Evolutionary conservation across 2,113 vertebrate genomes (phyloP).

Genomic region (Sigmodon hispidus): DNA sequence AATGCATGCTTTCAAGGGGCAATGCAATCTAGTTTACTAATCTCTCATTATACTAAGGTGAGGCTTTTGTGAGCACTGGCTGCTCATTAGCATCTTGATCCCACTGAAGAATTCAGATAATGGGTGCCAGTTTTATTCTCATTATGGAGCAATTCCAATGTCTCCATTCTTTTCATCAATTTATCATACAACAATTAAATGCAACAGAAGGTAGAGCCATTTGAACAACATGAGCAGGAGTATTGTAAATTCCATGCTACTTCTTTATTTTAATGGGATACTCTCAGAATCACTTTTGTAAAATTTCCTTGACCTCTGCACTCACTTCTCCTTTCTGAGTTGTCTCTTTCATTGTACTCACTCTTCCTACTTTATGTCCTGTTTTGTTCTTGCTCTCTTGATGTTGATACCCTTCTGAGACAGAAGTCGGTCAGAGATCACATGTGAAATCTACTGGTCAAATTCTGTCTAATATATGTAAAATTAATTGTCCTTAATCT

Average conservation of each 20-base stretch:
- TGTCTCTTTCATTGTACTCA: no score
- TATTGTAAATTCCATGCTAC: not conserved
- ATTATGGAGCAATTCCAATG: slow-evolving; percentile 12
- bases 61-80: slow-evolving; percentile 57
- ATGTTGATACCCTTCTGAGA: not conserved
- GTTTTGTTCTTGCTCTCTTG: not conserved
- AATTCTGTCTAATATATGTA: not conserved
- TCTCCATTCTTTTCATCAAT: slow-evolving; percentile 33
- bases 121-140: slow-evolving; percentile 47
- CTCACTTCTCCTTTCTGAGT: not conserved
- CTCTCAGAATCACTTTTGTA: not conserved
- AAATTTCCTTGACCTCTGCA: not conserved
- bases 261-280: slow-evolving; percentile 10
- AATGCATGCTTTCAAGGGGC: slow-evolving; percentile 57
- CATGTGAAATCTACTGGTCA: not conserved
- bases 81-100: slow-evolving; percentile 70
- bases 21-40: slow-evolving; percentile 67
- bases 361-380: not conserved
- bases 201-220: slow-evolving; percentile 9
- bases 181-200: slow-evolving; percentile 47
- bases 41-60: slow-evolving; percentile 71
- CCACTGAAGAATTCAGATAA: slow-evolving; percentile 48
- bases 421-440: not conserved
- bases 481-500: slow-evolving; percentile 8
- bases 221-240: not conserved